Conservation (phyloP, 2,797 vertebrate species). For the Pampus argenteus region DNA sequence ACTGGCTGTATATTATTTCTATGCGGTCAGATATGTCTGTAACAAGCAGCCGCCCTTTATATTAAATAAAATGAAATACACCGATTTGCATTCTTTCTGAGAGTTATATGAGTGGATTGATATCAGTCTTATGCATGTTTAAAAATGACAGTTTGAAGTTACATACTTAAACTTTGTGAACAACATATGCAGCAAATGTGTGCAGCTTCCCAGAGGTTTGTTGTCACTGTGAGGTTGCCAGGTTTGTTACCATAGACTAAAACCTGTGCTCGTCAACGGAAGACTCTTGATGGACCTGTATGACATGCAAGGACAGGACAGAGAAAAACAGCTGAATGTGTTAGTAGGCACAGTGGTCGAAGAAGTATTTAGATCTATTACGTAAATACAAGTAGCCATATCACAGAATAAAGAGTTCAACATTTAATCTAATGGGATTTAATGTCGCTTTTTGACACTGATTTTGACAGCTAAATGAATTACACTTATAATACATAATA, state of each 20-base stretch:
- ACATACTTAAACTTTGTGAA: not conserved
- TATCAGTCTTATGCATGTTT: not conserved
- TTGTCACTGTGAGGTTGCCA: no score
- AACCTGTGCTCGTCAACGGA: not conserved
- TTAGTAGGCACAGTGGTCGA: not conserved
- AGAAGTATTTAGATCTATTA: not conserved
- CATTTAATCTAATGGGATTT: no score
- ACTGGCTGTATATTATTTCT: not conserved
- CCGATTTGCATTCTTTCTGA: not conserved
- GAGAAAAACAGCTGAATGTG: not conserved
- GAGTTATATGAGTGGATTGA: not conserved
- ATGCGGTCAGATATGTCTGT: not conserved
- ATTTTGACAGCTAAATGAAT: no score
- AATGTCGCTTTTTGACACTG: no score
- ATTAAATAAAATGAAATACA: no score
- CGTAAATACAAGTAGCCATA: not conserved
- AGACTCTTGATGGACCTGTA: not conserved
- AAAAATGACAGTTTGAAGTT: not conserved
- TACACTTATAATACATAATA: no score
- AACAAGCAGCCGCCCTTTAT: not conserved
- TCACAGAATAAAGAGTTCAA: not conserved
- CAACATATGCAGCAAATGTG: not conserved
- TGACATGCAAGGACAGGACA: not conserved
- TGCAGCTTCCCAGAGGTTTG: no score
- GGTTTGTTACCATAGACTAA: no score